Conservation (phyloP, 2,113 vertebrate species). For the Hydrolagus affinis region DNA sequence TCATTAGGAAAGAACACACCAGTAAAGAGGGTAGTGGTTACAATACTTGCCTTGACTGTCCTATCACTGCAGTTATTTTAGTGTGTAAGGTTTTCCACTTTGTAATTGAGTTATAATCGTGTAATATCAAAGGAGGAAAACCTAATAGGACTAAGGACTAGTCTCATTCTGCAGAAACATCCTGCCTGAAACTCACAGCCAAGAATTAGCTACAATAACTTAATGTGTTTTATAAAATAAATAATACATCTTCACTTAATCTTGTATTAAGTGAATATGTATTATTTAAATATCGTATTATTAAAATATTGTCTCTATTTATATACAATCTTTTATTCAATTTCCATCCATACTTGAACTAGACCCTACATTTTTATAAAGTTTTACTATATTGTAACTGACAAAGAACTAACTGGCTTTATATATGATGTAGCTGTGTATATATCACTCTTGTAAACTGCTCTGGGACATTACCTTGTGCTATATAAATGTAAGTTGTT, state of each 20-base stretch:
- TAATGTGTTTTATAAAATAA: background rate
- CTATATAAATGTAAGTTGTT: background rate
- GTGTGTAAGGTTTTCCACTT: background rate
- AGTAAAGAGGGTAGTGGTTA: background rate
- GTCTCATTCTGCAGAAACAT: background rate
- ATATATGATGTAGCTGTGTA: background rate
- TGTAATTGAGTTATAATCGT: background rate
- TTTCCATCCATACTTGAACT: no score
- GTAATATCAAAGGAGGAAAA: background rate
- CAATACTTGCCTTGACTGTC: background rate
- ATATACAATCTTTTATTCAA: no score
- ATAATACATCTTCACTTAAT: background rate
- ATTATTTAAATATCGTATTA: conserved; percentile 2
- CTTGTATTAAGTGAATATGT: background rate
- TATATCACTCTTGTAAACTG: background rate
- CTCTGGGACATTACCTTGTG: no score
- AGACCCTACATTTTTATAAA: background rate
- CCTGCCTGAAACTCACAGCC: background rate
- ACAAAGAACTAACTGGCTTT: background rate
- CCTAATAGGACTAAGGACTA: background rate
- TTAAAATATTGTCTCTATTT: background rate
- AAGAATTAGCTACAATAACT: background rate
- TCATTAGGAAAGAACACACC: background rate
- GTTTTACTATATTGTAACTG: background rate
- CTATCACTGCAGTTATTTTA: background rate